Evolutionary conservation across 2,888 invertebrate genomes (phyloP).

Genomic region (Melangyna quadrimaculata): DNA sequence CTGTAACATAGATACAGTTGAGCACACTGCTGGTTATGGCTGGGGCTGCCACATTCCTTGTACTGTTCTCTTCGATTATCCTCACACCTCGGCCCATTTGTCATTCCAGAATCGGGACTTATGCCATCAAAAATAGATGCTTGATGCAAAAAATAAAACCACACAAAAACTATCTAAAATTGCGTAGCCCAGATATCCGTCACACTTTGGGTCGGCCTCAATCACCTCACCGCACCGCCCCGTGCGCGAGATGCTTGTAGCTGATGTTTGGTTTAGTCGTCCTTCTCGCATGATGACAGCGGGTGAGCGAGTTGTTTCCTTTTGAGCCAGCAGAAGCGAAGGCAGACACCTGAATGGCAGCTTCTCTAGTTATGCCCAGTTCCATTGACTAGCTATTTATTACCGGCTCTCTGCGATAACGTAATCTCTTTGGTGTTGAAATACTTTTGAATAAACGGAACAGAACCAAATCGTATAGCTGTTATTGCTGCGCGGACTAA

Average conservation of each 20-base stretch:
- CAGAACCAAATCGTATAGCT: background rate
- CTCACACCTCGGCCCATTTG: constrained; percentile 67
- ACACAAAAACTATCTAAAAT: constrained; percentile 27
- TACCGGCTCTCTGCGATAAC: constrained; percentile 58
- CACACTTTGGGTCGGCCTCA: constrained; percentile 43
- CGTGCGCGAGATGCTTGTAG: background rate
- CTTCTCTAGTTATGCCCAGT: constrained; percentile 40
- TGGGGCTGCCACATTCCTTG: constrained; percentile 52
- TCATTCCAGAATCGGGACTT: constrained; percentile 57
- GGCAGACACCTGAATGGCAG: constrained; percentile 45
- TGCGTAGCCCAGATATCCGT: constrained; percentile 68
- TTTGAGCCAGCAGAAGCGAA: background rate
- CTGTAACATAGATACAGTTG: constrained; percentile 39
- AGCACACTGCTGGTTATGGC: constrained; percentile 36
- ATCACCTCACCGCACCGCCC: too few species aligned
- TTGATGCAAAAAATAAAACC: background rate
- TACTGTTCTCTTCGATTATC: constrained; percentile 62
- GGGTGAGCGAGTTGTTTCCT: constrained; percentile 45
- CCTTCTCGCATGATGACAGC: constrained; percentile 44
- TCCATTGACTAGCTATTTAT: constrained; percentile 67
- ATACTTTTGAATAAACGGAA: constrained; percentile 41
- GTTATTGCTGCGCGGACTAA: background rate
- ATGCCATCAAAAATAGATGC: constrained; percentile 40
- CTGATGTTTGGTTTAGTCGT: background rate
- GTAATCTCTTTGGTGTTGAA: constrained; percentile 38